Percentiles rank a stretch among this genome's conserved stretches.
Conservation (phyloP, 2,888 invertebrate genomes). For the Loripinus fragilis region DNA sequence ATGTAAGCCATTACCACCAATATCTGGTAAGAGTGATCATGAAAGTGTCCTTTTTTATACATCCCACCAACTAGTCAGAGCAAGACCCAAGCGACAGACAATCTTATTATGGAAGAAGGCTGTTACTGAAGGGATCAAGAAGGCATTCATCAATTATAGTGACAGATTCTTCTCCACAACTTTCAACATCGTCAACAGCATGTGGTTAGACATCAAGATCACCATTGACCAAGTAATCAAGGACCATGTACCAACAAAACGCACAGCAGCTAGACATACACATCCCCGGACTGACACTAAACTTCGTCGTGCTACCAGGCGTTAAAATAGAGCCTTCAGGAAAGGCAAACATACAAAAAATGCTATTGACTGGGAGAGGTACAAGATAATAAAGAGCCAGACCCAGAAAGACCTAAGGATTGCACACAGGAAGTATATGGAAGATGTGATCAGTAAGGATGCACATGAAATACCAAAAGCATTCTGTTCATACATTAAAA, state of each 20-base stretch:
- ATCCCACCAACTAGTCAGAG: neutral
- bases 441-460: too few species aligned
- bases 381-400: slow-evolving; percentile 25
- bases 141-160: neutral
- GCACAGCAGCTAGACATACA: neutral
- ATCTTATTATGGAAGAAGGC: slow-evolving; percentile 21
- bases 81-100: neutral
- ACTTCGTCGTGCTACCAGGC: slow-evolving; percentile 7
- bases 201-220: slow-evolving; percentile 23
- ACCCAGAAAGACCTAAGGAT: too few species aligned
- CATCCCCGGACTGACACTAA: slow-evolving; percentile 27
- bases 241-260: slow-evolving; percentile 22
- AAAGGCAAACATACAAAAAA: slow-evolving; percentile 10
- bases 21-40: neutral
- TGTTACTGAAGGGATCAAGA: neutral
- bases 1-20: neutral
- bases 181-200: neutral
- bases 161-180: neutral
- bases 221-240: neutral
- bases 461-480: too few species aligned
- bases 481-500: too few species aligned
- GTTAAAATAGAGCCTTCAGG: slow-evolving; percentile 27
- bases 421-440: too few species aligned
- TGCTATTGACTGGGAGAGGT: slow-evolving; percentile 8
- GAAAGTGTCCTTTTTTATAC: neutral